Evolutionary conservation across 2,113 vertebrate species (phyloP), one percentile per base, ranked within the genome.

Genomic region (Zapus hudsonius): DNA sequence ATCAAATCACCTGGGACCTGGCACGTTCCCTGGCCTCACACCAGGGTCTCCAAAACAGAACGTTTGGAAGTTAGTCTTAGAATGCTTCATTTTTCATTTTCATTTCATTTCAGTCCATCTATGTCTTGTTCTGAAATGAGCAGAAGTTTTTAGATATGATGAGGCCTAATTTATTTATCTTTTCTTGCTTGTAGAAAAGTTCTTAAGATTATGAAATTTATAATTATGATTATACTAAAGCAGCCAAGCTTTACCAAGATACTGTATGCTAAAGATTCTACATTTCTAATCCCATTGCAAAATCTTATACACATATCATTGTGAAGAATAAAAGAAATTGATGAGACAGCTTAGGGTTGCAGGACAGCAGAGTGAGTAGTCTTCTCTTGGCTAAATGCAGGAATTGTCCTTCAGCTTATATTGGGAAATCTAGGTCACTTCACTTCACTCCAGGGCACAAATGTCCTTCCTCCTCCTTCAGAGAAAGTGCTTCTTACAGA

Each of bases 121-220:
- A 4, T 83, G 7, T 36, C 42, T 92, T 87, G 29, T n/a, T 31
- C 16, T 85, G 78, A 69, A 84, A 57, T 61, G 36, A 92, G 61
- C 29, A 78, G 44, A 83, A 74, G 4, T n/a, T 36, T 91, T 91
- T 69, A 82, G 76, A 88, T 92, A 74, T 59, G 23, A 55, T 78
- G 27, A 78, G 40, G 38, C 74, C 22, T n/a, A 64, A 79, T 89
- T 67, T 61, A 67, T 72, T 38, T 66, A 10, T 42, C 22, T 92
- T 63, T 91, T 67, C 23, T 82, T 91, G 33, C 15, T 73, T 88
- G 2, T 78, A 42, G 29, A n/a, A 92, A 87, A 86, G 70, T 36
- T 61, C 72, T 19, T 10, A 36, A 74, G 12, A 70, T 72, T 83
- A 44, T 85, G 27, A 75, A 66, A 67, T 94, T 92, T 84, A 47